A percentile compares a stretch with the other conserved stretches of the same genome.
Conservation (phyloP, 2,888 invertebrate species). For the Eurois occulta region DNA sequence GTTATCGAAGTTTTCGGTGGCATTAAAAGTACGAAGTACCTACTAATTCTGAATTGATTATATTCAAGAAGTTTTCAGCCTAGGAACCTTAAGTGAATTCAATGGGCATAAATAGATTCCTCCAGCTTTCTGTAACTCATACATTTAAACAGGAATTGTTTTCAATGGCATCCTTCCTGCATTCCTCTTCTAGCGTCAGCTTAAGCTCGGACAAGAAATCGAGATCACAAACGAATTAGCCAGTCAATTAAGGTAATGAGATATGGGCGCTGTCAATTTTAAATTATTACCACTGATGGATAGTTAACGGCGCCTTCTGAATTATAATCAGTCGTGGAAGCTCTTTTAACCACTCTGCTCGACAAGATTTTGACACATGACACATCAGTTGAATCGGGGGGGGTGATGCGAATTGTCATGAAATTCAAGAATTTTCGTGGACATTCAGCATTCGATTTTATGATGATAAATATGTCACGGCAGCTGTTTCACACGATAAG, state of each 20-base stretch:
- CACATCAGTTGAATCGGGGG: too few relatives aligned
- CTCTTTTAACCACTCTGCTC: too few relatives aligned
- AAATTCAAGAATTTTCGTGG: too few relatives aligned
- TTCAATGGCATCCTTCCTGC: not conserved
- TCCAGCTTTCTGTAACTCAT: too few relatives aligned
- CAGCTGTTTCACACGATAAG: too few relatives aligned
- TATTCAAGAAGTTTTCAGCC: not conserved
- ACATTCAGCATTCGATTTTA: too few relatives aligned
- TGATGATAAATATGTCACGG: too few relatives aligned
- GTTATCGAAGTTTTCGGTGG: not conserved
- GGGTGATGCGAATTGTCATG: too few relatives aligned
- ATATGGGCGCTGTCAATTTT: not conserved
- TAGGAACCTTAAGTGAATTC: not conserved
- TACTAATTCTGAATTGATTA: not conserved
- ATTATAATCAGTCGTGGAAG: not conserved
- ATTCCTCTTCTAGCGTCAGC: not conserved
- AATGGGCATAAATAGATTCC: not conserved
- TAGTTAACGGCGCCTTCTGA: not conserved
- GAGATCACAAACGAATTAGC: not conserved
- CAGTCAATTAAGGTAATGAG: not conserved
- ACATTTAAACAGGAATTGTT: too few relatives aligned
- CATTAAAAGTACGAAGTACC: slow-evolving; percentile 16
- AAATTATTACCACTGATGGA: not conserved
- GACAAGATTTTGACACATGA: too few relatives aligned
- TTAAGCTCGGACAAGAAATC: not conserved